Evolutionary conservation across 2,113 vertebrate species (phyloP).

Genomic region (Ceyx margarethae): DNA sequence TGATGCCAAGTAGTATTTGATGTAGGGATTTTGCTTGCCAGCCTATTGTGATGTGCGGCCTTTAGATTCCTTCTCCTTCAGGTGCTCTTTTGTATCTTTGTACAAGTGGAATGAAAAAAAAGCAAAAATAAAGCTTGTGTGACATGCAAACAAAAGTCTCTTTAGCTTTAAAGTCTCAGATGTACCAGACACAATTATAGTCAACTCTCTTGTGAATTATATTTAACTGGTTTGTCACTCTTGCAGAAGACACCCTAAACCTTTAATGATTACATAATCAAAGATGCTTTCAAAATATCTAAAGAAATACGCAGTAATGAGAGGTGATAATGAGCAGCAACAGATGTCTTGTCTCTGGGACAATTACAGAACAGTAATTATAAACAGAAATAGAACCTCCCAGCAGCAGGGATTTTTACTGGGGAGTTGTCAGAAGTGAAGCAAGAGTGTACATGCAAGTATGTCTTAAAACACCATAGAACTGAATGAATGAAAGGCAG

Average conservation of each 20-base stretch:
- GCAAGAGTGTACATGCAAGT: slow-evolving; percentile 1
- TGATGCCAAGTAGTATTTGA: background rate
- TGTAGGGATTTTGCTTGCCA: background rate
- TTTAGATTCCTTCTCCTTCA: background rate
- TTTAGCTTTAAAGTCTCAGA: background rate
- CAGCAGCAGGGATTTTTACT: slow-evolving; percentile 20
- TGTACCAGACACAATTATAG: background rate
- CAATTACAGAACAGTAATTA: slow-evolving; percentile 52
- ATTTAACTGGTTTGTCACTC: background rate
- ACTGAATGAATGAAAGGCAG: background rate
- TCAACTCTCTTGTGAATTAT: background rate
- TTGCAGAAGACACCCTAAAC: slow-evolving; percentile 33
- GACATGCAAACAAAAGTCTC: background rate
- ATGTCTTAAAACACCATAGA: background rate
- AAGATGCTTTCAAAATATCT: slow-evolving; percentile 51
- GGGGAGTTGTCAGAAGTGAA: slow-evolving; percentile 41
- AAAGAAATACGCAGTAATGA: slow-evolving; percentile 26
- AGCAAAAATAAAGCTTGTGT: background rate
- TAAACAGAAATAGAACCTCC: slow-evolving; percentile 58
- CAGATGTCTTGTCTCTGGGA: slow-evolving; percentile 57
- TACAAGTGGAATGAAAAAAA: background rate
- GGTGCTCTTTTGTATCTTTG: background rate
- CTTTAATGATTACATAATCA: slow-evolving; percentile 31
- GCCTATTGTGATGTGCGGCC: background rate
- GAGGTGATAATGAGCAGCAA: slow-evolving; percentile 57